phyloP scores from a whole-genome alignment of 2,113 vertebrate genomes.

The Microtus richardsoni region DNA sequence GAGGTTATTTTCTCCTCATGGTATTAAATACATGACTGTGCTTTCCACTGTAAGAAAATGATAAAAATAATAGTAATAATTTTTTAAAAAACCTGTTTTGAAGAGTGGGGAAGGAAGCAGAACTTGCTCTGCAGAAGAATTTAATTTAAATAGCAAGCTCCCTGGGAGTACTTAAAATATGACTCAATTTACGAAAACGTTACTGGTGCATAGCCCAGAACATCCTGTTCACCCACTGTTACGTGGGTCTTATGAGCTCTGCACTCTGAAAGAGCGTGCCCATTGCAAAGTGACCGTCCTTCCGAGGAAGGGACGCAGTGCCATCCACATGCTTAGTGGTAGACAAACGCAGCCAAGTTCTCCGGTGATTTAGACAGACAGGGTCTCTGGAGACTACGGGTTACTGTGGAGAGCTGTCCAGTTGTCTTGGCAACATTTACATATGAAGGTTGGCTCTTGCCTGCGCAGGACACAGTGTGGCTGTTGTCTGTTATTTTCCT shows the following conservation, averaged over 20 bases:
- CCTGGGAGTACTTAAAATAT: slow-evolving; percentile 57
- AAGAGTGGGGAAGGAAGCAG: not conserved
- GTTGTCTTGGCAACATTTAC: not conserved
- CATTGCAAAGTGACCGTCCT: not conserved
- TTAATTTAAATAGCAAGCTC: slow-evolving; percentile 61
- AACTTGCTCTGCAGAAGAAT: slow-evolving; percentile 58
- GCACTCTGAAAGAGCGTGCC: not conserved
- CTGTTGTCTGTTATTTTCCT: slow-evolving; percentile 5
- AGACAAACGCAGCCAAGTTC: not conserved
- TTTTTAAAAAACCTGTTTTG: slow-evolving; percentile 18
- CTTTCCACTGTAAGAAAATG: slow-evolving; percentile 25
- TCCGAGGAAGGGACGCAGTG: not conserved
- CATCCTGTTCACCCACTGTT: slow-evolving; percentile 17
- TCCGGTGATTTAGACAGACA: not conserved
- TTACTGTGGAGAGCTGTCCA: not conserved
- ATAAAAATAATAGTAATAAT: not conserved
- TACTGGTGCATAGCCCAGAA: slow-evolving; percentile 16
- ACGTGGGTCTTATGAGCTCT: not conserved
- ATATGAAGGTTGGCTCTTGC: not conserved
- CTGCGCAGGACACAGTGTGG: not conserved
- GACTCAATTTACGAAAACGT: slow-evolving; percentile 54
- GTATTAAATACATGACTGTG: not conserved
- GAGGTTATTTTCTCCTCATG: not conserved
- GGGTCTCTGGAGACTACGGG: not conserved
- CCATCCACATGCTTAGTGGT: slow-evolving; percentile 34